phyloP scores from a whole-genome alignment of 2,797 vertebrate genomes.

The Limosa lapponica region DNA sequence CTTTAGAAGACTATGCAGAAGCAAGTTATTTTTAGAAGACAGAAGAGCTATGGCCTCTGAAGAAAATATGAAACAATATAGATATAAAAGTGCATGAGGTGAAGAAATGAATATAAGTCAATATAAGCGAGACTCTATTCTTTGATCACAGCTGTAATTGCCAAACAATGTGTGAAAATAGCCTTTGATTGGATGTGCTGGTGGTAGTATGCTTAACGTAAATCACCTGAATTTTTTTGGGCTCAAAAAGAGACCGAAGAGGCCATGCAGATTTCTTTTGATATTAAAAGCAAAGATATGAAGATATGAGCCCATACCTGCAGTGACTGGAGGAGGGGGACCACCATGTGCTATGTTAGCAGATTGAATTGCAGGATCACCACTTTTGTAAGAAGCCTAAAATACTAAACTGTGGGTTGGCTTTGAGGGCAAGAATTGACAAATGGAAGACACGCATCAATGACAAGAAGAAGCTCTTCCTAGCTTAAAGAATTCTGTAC shows the following conservation, averaged over 20 bases:
- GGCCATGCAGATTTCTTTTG: background rate
- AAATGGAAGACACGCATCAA: background rate
- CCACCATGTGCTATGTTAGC: background rate
- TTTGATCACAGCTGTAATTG: slow-evolving; percentile 25
- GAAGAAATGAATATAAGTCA: background rate
- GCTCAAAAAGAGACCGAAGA: slow-evolving; percentile 1
- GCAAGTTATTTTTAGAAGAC: slow-evolving; percentile 28
- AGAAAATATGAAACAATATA: background rate
- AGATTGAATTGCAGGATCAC: slow-evolving; percentile 1
- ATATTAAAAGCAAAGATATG: background rate
- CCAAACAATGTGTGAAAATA: background rate
- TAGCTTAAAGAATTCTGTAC: slow-evolving; percentile 21
- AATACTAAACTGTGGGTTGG: background rate
- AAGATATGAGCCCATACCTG: background rate
- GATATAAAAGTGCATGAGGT: background rate
- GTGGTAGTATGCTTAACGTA: background rate
- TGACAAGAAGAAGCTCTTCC: slow-evolving; percentile 16
- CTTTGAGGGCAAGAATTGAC: background rate
- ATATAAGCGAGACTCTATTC: background rate
- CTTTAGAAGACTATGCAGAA: background rate
- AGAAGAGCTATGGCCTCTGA: background rate
- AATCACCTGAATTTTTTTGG: background rate
- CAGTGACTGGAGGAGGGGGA: background rate
- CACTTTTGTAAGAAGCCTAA: background rate
- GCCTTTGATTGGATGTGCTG: slow-evolving; percentile 16